A percentile compares a stretch with the other conserved stretches of the same genome.
Conservation (phyloP, 64 coral and sea anemone genomes). For the Montipora capricornis region DNA sequence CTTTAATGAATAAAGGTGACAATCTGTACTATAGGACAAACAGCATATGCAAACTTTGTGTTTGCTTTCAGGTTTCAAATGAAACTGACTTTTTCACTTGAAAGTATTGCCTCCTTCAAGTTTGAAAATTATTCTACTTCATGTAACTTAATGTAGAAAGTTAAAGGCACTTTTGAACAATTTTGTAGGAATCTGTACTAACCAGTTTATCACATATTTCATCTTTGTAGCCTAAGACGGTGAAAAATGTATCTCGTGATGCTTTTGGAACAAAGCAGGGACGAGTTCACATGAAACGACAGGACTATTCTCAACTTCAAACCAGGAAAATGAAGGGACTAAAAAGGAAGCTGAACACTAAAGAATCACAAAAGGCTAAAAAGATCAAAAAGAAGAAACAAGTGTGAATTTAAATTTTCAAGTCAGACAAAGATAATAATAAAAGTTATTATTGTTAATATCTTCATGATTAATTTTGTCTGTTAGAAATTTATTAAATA, state of each 20-base stretch:
- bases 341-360: conserved; percentile 63
- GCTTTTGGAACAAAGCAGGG: conserved; percentile 92
- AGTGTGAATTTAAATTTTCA: background rate
- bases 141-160: no score
- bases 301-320: conserved; percentile 91
- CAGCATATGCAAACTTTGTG: no score
- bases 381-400: conserved; percentile 37
- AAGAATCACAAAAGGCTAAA: conserved; percentile 3
- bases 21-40: no score
- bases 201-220: background rate
- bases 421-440: no score
- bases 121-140: no score
- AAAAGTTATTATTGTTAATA: no score
- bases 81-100: no score
- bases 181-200: background rate
- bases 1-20: no score
- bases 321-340: conserved; percentile 97
- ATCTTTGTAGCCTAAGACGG: conserved; percentile 83
- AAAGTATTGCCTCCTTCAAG: no score
- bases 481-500: background rate
- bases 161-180: no score
- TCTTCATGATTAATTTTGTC: no score
- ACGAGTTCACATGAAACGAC: conserved; percentile 90
- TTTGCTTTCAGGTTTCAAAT: no score
- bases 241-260: conserved; percentile 89